Evolutionary conservation across 2,888 invertebrate genomes (phyloP).

Genomic region (Escarpia spicata): DNA sequence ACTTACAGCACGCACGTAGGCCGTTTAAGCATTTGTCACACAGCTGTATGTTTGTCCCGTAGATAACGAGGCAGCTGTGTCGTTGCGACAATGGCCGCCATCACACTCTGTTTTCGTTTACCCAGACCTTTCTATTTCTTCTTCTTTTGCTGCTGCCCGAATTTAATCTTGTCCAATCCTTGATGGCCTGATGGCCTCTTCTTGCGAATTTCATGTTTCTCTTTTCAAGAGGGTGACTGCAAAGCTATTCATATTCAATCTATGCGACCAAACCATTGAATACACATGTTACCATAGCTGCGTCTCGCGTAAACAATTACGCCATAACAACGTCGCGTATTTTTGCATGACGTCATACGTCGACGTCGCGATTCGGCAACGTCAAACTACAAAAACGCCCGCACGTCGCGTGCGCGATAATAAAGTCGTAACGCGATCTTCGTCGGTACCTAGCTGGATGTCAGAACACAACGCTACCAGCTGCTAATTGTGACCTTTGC

Average conservation of each 20-base stretch:
- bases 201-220: neutral
- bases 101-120: too few relatives aligned
- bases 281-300: neutral
- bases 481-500: slow-evolving; percentile 13
- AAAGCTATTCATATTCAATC: neutral
- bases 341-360: neutral
- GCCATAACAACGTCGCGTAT: neutral
- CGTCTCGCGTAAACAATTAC: neutral
- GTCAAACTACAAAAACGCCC: neutral
- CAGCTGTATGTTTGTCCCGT: too few relatives aligned
- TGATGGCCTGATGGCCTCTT: too few relatives aligned
- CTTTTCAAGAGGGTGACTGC: too few relatives aligned
- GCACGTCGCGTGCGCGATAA: neutral
- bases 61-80: too few relatives aligned
- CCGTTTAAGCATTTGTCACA: too few relatives aligned
- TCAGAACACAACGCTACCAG: neutral
- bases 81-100: too few relatives aligned
- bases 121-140: too few relatives aligned
- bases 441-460: neutral
- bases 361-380: neutral
- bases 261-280: neutral
- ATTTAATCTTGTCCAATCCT: too few relatives aligned
- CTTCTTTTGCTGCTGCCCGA: too few relatives aligned
- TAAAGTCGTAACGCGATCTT: neutral
- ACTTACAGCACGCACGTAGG: neutral